Evolutionary conservation across 2,113 vertebrate species (phyloP).

Genomic region (Chloropsis cyanopogon): DNA sequence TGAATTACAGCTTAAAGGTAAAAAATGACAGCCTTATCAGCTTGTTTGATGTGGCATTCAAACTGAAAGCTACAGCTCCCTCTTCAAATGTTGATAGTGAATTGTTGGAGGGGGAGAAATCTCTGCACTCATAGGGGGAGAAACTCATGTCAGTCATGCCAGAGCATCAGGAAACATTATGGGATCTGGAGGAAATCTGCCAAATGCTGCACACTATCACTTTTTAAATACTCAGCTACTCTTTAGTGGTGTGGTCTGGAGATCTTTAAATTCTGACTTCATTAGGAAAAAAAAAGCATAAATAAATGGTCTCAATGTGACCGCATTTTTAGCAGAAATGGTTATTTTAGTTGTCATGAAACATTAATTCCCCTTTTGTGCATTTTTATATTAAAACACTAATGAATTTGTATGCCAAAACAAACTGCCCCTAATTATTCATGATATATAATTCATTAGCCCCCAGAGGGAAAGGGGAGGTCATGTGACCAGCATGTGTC

Average conservation of each 20-base stretch:
- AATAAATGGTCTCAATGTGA: not conserved
- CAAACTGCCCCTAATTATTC: constrained; percentile 3
- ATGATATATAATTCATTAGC: constrained; percentile 1
- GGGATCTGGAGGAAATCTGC: not conserved
- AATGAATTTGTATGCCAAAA: constrained; percentile 18
- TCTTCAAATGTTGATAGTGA: not conserved
- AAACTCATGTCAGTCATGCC: not conserved
- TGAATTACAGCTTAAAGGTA: not conserved
- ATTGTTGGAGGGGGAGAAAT: not conserved
- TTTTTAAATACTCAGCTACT: not conserved
- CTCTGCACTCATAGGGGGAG: not conserved
- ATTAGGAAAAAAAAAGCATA: not conserved
- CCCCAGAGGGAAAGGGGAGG: not conserved
- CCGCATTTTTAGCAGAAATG: not conserved
- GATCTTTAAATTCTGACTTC: not conserved
- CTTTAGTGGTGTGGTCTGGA: not conserved
- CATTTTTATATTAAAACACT: not conserved
- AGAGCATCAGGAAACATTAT: not conserved
- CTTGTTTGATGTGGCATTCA: not conserved
- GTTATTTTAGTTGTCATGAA: constrained; percentile 26
- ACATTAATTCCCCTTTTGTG: constrained; percentile 18
- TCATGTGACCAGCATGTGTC: not conserved
- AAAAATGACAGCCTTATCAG: not conserved
- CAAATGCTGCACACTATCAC: not conserved
- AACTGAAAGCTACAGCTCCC: not conserved